Percentiles rank a stretch among this genome's conserved stretches.
phyloP scores from a whole-genome alignment of 2,113 vertebrate genomes.

The Boleophthalmus pectinirostris region DNA sequence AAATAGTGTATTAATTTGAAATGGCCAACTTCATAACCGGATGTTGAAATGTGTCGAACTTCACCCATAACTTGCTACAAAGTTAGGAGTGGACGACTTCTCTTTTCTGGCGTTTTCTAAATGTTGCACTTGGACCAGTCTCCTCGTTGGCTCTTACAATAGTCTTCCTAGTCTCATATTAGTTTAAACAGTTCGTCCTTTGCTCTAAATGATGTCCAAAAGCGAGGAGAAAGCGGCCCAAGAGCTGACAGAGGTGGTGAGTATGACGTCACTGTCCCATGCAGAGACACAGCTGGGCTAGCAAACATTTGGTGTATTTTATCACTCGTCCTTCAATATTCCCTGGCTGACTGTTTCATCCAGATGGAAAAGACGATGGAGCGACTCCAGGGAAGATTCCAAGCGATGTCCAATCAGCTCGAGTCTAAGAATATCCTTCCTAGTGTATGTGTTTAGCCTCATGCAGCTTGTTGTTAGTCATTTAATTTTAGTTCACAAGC shows the following conservation, averaged over 20 bases:
- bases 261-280: conserved; percentile 23
- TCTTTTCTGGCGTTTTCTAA: background rate
- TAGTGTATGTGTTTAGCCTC: background rate
- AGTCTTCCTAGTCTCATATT: too few species aligned
- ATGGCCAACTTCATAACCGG: background rate
- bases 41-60: background rate
- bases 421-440: conserved; percentile 87
- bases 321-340: background rate
- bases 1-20: conserved; percentile 40
- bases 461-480: background rate
- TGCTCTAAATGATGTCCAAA: conserved; percentile 56
- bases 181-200: fast-evolving
- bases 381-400: conserved; percentile 81
- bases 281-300: background rate
- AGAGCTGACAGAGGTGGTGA: conserved; percentile 65
- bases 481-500: background rate
- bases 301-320: background rate
- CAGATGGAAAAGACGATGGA: conserved; percentile 84
- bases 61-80: conserved; percentile 19
- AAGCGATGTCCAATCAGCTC: conserved; percentile 76
- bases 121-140: background rate
- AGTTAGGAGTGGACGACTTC: conserved; percentile 31
- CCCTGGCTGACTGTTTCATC: background rate
- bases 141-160: background rate
- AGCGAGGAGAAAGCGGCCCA: conserved; percentile 44